Conservation (phyloP, 2,113 vertebrate species). For the Pygoscelis antarcticus region DNA sequence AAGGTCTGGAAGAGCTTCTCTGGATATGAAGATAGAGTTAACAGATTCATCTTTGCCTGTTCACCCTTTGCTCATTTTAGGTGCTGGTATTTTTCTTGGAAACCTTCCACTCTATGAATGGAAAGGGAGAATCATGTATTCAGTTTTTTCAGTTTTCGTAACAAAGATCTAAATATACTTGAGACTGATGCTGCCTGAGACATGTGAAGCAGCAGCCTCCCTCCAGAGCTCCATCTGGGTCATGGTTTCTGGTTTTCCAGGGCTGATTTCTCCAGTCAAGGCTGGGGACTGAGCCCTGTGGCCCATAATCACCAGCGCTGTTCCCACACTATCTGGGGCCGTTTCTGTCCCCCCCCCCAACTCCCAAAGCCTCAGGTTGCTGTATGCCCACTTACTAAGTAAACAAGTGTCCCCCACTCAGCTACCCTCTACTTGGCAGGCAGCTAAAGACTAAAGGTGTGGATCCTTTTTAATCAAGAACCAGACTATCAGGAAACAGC, state of each 20-base stretch:
- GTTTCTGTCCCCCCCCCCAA: not conserved
- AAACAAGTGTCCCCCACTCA: not conserved
- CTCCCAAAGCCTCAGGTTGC: not conserved
- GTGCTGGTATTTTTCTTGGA: not conserved
- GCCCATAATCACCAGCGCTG: not conserved
- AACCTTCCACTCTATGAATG: not conserved
- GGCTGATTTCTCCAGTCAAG: not conserved
- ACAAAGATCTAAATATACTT: not conserved
- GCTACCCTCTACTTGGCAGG: not conserved
- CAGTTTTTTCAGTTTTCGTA: not conserved
- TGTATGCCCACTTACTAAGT: not conserved
- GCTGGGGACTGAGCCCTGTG: not conserved
- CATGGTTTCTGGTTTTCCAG: not conserved
- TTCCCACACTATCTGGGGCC: not conserved
- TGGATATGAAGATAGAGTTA: not conserved
- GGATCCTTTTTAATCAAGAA: not conserved
- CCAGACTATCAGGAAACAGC: not conserved
- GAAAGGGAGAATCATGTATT: not conserved
- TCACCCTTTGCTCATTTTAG: not conserved
- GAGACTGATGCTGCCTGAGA: not conserved
- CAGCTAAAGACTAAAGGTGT: not conserved
- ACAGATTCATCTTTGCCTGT: not conserved
- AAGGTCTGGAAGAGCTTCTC: not conserved
- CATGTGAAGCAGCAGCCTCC: not conserved
- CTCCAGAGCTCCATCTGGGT: not conserved